Base-by-base conservation (phyloP, 1,140 invertebrate species). In the Gryllus bimaculatus region DNA sequence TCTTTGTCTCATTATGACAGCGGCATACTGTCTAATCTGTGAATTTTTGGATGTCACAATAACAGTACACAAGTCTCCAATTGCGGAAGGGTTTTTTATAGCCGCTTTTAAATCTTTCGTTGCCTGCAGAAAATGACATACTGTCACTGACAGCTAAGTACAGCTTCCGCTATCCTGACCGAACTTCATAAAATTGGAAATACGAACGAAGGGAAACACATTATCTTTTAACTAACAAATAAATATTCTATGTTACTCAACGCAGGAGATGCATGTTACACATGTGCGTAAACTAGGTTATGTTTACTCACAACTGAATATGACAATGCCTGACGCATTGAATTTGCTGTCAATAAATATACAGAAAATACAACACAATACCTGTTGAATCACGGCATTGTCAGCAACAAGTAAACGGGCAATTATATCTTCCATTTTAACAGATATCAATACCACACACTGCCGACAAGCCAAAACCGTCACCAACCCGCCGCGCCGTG, bases 11-110 rank as follows among this genome's bases (percentile, higher is more conserved):
- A 93, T 84, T 18, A 93, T 83, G 66, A 93, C 87, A 73, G 90
- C 90, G 47, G 91, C 90, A 83, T 91, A 92, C 82, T 93, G 92
- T 74, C 92, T 86, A n/a, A 92, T 87, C 86, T 92, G 87, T 0
- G 87, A 82, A 82, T 88, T 89, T n/a, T 82, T 78, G 5, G 88
- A 88, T 0, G 87, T 86, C 3, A 88, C 86, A 20, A 91, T 82
- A 15, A 92, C 86, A 81, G 89, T 86, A 81, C 89, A 92, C 76
- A 93, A 83, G 15, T 85, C 86, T 48, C 86, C 84, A 81, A 90
- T 85, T 12, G 89, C 87, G 78, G 90, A 89, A 15, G 90, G 90
- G 77, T 88, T 88, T 82, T 92, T 91, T 54, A 92, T 88, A 39
- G 89, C 89, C 81, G 91, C 89, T 75, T 86, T 86, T 8, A 93